These are phyloP conservation scores for Heliconius ethilla DNA, from an alignment of 2,888 invertebrate species.

Conservation along the genomic window DNA sequence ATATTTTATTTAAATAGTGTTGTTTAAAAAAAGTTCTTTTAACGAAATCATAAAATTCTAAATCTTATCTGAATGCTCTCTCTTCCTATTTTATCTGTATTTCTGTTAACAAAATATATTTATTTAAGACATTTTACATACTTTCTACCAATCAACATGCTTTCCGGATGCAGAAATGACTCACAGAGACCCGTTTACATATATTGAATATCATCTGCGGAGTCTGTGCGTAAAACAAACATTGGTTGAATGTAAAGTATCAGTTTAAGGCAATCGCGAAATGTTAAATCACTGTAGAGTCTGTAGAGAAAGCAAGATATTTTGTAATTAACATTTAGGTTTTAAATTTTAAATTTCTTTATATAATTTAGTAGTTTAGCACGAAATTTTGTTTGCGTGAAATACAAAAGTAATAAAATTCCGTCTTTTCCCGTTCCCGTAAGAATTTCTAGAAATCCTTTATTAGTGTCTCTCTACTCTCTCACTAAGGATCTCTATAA, in stretches of 20 bases:
- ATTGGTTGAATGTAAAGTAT: constrained; percentile 18
- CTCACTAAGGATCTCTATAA: no score
- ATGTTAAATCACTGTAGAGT: constrained; percentile 20
- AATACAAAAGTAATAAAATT: no score
- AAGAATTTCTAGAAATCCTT: no score
- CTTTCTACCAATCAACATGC: constrained; percentile 36
- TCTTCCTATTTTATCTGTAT: background rate
- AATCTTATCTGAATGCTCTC: background rate
- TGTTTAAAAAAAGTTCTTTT: background rate
- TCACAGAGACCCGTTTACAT: constrained; percentile 23
- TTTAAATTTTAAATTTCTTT: no score
- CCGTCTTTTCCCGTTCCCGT: no score
- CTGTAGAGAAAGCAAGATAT: constrained; percentile 11
- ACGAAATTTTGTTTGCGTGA: no score
- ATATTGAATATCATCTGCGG: constrained; percentile 24
- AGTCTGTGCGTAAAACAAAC: constrained; percentile 4
- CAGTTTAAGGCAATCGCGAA: constrained; percentile 1
- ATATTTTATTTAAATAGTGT: no score
- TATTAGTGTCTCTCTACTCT: no score
- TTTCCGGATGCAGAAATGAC: constrained; percentile 31
- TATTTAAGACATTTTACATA: constrained; percentile 7
- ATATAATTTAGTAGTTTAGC: no score
- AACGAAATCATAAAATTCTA: background rate
- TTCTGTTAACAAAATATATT: background rate
- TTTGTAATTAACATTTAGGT: background rate